A percentile compares a stretch with the other conserved stretches of the same genome.
These are phyloP conservation scores for Leptinotarsa lineolata DNA, from an alignment of 1,140 invertebrate genomes.

Conservation along the genomic window DNA sequence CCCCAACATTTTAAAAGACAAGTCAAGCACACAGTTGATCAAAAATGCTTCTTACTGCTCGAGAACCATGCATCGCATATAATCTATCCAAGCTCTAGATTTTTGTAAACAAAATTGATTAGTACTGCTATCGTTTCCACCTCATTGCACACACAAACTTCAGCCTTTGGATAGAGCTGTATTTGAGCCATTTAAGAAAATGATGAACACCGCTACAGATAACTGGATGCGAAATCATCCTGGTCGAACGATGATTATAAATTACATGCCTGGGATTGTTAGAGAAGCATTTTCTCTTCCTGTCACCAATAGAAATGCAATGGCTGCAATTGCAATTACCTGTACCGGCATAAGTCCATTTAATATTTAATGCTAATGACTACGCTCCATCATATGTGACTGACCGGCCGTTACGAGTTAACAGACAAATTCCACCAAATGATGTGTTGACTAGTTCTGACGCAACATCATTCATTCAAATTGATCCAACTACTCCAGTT, in stretches of 20 bases:
- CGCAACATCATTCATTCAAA: too few species aligned
- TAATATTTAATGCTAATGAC: slow-evolving; percentile 2
- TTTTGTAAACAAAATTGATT: slow-evolving; percentile 49
- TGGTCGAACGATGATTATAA: slow-evolving; percentile 44
- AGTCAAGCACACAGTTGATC: slow-evolving; percentile 24
- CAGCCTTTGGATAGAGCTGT: slow-evolving; percentile 52
- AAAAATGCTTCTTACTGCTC: slow-evolving; percentile 25
- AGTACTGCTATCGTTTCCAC: slow-evolving; percentile 50
- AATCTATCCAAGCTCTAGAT: slow-evolving; percentile 42
- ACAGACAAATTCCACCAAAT: background rate
- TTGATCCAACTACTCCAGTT: background rate
- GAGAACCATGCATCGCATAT: slow-evolving; percentile 37
- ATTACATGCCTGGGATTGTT: slow-evolving; percentile 40
- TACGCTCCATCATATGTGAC: background rate
- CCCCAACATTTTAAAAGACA: slow-evolving; percentile 31
- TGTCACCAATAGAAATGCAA: background rate
- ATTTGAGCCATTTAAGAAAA: slow-evolving; percentile 48
- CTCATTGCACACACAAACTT: slow-evolving; percentile 54
- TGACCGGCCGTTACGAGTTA: background rate
- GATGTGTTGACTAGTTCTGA: too few species aligned
- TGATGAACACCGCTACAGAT: slow-evolving; percentile 54
- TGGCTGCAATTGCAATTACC: background rate
- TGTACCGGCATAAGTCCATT: slow-evolving; percentile 9
- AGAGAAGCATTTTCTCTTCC: slow-evolving; percentile 9
- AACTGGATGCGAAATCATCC: slow-evolving; percentile 45